These are phyloP conservation scores for Ceratina australensis DNA, from an alignment of 1,140 invertebrate genomes.

Conservation along the genomic window DNA sequence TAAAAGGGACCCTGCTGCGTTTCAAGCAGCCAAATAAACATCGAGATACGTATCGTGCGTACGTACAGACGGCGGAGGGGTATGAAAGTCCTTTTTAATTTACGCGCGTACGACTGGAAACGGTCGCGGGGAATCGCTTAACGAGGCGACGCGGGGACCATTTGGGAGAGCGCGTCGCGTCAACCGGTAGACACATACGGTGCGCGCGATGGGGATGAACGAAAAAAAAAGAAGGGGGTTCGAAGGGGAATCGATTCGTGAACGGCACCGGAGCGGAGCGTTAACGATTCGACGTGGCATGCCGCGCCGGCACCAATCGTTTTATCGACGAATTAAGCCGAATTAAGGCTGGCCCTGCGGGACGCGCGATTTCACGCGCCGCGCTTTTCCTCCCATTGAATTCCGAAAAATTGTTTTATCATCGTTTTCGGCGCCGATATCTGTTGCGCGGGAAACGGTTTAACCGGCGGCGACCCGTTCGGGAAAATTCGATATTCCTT, in stretches of 20 bases:
- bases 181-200: not conserved
- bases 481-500: constrained; percentile 26
- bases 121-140: constrained; percentile 8
- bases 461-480: constrained; percentile 9
- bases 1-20: no score
- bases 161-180: not conserved
- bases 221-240: constrained; percentile 30
- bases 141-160: constrained; percentile 9
- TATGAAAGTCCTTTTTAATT: not conserved
- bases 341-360: constrained; percentile 51
- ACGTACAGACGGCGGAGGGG: not conserved
- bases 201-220: no score
- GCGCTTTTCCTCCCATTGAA: constrained; percentile 36
- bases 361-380: constrained; percentile 40
- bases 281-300: constrained; percentile 43
- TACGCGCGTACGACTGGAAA: not conserved
- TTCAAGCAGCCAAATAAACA: no score
- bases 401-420: constrained; percentile 52
- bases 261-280: constrained; percentile 7
- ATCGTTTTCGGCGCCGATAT: constrained; percentile 37
- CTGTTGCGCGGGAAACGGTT: constrained; percentile 24
- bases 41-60: no score
- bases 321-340: constrained; percentile 53
- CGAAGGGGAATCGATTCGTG: constrained; percentile 37
- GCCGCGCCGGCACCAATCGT: constrained; percentile 42